Evolutionary conservation across 1,140 invertebrate species (phyloP), one percentile per base, ranked within the genome.

Genomic region (Hesperophylax magnus): DNA sequence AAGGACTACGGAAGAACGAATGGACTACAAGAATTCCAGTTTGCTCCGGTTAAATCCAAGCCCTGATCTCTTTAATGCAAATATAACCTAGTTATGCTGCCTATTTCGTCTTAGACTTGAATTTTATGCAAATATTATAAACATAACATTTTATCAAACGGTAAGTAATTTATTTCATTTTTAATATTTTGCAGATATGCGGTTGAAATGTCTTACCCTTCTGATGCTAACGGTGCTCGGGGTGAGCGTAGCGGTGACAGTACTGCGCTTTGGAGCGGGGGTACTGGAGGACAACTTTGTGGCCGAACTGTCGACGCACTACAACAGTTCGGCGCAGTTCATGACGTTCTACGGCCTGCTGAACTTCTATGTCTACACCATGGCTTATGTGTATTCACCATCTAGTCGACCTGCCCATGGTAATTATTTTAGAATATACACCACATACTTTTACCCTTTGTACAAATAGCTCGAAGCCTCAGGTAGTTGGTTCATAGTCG

Each of bases 311-410:
- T 94, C 93, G 3, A 96, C 95, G 58, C 95, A 95, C 87, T 97
- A 98, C 87, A 93, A 94, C 78, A 98, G 95, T 80, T 98, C 97
- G 1, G 96, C 95, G 3, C 96, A 98, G 85, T 98, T 98, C 89
- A 97, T 98, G 94, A 94, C 96, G 5, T 95, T 98, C 84, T 99
- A 98, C 88, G 96, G 97, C n/a, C 91, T 98, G 31, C 91, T 98
- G 2, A 99, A 99, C 90, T 97, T 98, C 87, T 98, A 98, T 87
- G 87, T 98, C 56, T 98, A 96, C 87, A 95, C 95, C 0, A 96
- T 98, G 94, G 96, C 97, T 2, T 98, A 97, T 88, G 96, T 98
- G 7, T 99, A 98, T 87, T 96, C 97, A 0, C 97, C 97, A 0
- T 93, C 94, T 14, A 92, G 92, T 76, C 94, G 94, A 85, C 94